A percentile compares a stretch with the other conserved stretches of the same genome.
These are phyloP conservation scores for Ephydatia muelleri DNA, from an alignment of 37 sponge, comb jelly and placozoan genomes.

Conservation along the genomic window DNA sequence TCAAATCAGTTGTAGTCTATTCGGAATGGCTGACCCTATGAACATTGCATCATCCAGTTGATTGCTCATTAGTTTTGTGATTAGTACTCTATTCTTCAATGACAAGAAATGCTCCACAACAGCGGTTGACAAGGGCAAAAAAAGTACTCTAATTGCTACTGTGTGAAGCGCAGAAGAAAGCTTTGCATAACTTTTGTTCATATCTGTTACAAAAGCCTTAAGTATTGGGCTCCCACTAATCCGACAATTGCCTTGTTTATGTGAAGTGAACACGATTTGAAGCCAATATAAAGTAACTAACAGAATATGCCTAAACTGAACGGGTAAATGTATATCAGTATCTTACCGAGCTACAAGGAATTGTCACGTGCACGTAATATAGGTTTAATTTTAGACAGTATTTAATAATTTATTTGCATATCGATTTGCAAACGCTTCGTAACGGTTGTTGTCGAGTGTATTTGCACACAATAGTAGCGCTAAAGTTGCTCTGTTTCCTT, in stretches of 20 bases:
- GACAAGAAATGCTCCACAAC: neutral
- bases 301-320: too few species aligned
- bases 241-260: conserved; percentile 1
- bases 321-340: too few species aligned
- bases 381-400: too few species aligned
- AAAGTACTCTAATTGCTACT: conserved; percentile 1
- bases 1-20: neutral
- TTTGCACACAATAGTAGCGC: too few species aligned
- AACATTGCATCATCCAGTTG: neutral
- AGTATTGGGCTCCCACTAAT: conserved; percentile 1
- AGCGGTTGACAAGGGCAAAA: neutral
- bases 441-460: too few species aligned
- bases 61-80: neutral
- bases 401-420: too few species aligned
- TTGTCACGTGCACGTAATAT: too few species aligned
- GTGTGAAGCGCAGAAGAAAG: neutral
- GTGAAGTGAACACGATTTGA: neutral
- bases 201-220: conserved; percentile 1
- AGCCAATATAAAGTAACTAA: too few species aligned
- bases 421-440: too few species aligned
- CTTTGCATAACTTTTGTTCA: neutral
- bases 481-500: too few species aligned
- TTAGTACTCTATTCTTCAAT: conserved; percentile 1
- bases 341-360: too few species aligned
- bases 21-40: conserved; percentile 1